phyloP scores from a whole-genome alignment of 2,888 invertebrate genomes.

The Mayetiola destructor region DNA sequence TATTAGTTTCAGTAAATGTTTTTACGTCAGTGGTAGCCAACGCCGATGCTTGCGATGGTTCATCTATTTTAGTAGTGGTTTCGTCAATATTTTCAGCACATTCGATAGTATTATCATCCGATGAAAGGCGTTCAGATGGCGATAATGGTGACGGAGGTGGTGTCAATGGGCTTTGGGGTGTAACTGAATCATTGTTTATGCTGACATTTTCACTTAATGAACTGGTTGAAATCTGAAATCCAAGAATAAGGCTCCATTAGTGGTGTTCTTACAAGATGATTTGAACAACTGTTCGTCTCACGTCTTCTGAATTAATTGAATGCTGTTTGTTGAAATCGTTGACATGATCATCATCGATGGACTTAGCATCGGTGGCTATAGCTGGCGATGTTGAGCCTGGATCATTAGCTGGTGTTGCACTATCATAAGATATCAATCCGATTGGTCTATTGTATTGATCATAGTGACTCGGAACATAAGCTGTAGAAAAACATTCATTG shows the following conservation, averaged over 20 bases:
- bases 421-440: conserved; percentile 21
- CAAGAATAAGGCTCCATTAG: no score
- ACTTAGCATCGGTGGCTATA: neutral
- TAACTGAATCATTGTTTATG: conserved; percentile 3
- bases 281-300: neutral
- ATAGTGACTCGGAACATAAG: conserved; percentile 20
- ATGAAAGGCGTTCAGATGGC: neutral
- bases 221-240: conserved; percentile 9
- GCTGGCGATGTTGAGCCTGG: neutral
- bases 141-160: neutral
- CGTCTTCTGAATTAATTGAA: conserved; percentile 14
- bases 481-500: conserved; percentile 14
- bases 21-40: no score
- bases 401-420: conserved; percentile 19
- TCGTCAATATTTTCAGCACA: neutral
- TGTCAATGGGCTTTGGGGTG: neutral
- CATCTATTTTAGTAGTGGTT: neutral
- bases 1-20: no score
- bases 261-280: neutral
- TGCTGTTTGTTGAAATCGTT: neutral
- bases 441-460: conserved; percentile 21
- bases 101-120: neutral
- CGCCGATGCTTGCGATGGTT: no score
- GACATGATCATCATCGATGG: neutral
- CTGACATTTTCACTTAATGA: conserved; percentile 1